Evolutionary conservation across 1,140 invertebrate species (phyloP).

Genomic region (Ceratina calcarata): DNA sequence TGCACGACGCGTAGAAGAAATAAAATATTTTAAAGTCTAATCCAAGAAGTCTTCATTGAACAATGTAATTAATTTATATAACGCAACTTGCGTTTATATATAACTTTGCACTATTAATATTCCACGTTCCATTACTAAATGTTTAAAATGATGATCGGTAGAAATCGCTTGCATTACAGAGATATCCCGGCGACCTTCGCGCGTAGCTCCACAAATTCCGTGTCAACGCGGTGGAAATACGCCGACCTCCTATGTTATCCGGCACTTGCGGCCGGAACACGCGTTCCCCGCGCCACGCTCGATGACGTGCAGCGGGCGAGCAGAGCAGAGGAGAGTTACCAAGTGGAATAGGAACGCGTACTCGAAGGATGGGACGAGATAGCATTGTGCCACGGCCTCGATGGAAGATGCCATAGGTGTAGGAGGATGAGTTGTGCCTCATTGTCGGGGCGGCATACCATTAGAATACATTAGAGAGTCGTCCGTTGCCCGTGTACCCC

Average conservation of each 20-base stretch:
- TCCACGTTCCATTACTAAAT: too few species aligned
- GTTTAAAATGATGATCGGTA: too few species aligned
- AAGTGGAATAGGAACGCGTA: constrained; percentile 51
- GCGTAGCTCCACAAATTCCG: constrained; percentile 34
- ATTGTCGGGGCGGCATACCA: constrained; percentile 77
- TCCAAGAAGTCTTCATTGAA: too few species aligned
- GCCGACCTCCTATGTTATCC: background rate
- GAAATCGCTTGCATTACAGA: background rate
- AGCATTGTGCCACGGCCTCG: constrained; percentile 56
- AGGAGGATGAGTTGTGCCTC: constrained; percentile 75
- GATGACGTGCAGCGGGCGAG: constrained; percentile 1
- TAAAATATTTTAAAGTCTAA: too few species aligned
- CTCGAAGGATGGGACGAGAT: constrained; percentile 49
- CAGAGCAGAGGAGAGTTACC: constrained; percentile 1
- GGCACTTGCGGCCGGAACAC: background rate
- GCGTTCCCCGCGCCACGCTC: background rate
- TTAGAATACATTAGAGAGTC: constrained; percentile 74
- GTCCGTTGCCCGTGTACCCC: constrained; percentile 18
- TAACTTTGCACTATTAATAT: too few species aligned
- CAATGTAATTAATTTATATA: too few species aligned
- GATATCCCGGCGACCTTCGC: constrained; percentile 37
- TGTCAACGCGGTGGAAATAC: constrained; percentile 48
- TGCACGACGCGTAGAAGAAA: too few species aligned
- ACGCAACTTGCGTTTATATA: too few species aligned
- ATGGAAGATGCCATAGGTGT: constrained; percentile 66